Conservation (phyloP, 2,113 vertebrate genomes). For the Puntigrus tetrazona region DNA sequence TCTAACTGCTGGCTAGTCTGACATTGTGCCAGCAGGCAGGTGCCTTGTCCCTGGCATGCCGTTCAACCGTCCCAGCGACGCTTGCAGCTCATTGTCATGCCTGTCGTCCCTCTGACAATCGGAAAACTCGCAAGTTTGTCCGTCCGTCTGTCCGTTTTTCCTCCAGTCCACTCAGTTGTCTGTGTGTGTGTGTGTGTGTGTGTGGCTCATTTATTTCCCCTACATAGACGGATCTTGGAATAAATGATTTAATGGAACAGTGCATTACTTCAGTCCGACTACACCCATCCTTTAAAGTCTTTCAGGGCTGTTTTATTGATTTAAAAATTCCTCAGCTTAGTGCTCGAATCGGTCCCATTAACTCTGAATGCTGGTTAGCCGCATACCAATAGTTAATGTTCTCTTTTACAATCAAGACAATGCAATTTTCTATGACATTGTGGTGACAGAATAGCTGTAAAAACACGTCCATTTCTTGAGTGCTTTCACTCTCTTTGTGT, state of each 20-base stretch:
- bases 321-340: conserved; percentile 31
- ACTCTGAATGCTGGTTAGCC: conserved; percentile 28
- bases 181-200: not conserved
- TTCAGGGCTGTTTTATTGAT: conserved; percentile 36
- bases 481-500: conserved; percentile 51
- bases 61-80: conserved; percentile 32
- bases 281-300: conserved; percentile 30
- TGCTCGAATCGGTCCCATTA: conserved; percentile 29
- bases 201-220: conserved; percentile 9
- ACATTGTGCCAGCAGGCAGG: conserved; percentile 67
- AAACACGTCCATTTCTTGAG: conserved; percentile 42
- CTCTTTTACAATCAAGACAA: conserved; percentile 55
- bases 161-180: not conserved
- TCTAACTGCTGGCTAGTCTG: conserved; percentile 66
- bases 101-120: conserved; percentile 48
- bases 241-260: conserved; percentile 22
- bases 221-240: conserved; percentile 16
- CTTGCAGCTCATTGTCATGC: conserved; percentile 47
- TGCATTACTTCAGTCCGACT: conserved; percentile 3
- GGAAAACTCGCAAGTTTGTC: conserved; percentile 47
- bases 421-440: conserved; percentile 31
- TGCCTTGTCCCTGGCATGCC: conserved; percentile 64
- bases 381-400: conserved; percentile 45
- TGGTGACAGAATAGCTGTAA: conserved; percentile 50
- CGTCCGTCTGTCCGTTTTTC: conserved; percentile 19